Base-by-base conservation (phyloP, 2,888 invertebrate genomes). In the Diaphora mendica region DNA sequence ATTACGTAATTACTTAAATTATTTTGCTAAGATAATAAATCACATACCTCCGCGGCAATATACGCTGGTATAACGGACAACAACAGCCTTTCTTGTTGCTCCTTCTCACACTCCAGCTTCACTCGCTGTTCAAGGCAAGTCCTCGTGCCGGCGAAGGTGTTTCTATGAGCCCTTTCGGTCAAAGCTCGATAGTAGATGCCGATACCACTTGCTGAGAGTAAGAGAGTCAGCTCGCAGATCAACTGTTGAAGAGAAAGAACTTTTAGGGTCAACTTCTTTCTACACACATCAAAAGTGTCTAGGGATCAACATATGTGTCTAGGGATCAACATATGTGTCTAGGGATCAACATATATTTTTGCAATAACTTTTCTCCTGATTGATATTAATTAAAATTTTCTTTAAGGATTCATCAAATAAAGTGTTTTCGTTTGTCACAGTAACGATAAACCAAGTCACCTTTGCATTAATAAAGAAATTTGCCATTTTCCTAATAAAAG, bases 51-150 rank as follows among this genome's bases (percentile, higher is more conserved):
- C 44, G 98, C 99, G 23, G 99, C 99, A 79, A 99, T 98, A 89
- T 99, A 99, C 23, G 99, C 99, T 0, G 99, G 99, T 87, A 99
- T 99, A 69, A 99, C 99, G 85, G 99, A 99, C 33, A 99, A 96
- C 75, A 99, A 93, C 77, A 99, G 96, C 88, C 99, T 97, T 91
- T 99, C 99, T 93, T 99, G 99, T 87, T 99, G 99, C 87, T 99
- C 98, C 83, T 98, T 97, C 93, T 99, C 99, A 88, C 98, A 98
- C 93, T 99, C 99, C 79, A 99, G 94, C 93, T 98, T 98, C 76
- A 99, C 98, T 75, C 99, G 96, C 81, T 99, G 98, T 91, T 99
- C 99, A 79, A 99, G 97, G 84, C 98, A 99, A 23, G 98, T 98
- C 80, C 98, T 96, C 68, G 99, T 99, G 44, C 99, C 98, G 26